Evolutionary conservation across 2,888 invertebrate species (phyloP).

Genomic region (Yponomeuta evonymella): DNA sequence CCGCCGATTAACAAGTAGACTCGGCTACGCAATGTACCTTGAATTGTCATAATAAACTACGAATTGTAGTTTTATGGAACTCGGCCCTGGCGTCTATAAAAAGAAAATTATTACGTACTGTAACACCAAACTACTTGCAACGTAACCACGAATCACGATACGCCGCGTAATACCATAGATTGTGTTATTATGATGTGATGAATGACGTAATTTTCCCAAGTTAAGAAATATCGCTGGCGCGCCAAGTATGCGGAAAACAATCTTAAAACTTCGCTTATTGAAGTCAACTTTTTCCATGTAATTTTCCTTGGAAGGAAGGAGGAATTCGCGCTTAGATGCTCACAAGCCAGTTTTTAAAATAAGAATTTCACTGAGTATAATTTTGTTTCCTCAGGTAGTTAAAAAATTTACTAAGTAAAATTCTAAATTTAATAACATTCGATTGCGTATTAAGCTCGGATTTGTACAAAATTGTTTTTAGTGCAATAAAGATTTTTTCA

Average conservation of each 20-base stretch:
- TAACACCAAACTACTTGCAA: not conserved
- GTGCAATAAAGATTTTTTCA: too few species aligned
- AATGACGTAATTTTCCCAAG: not conserved
- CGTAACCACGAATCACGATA: not conserved
- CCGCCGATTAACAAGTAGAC: too few species aligned
- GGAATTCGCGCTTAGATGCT: not conserved
- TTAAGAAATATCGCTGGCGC: not conserved
- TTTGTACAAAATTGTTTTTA: too few species aligned
- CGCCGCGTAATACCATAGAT: not conserved
- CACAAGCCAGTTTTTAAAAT: too few species aligned
- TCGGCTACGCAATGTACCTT: too few species aligned
- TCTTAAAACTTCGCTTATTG: not conserved
- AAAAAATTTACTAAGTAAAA: too few species aligned
- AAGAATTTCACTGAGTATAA: too few species aligned
- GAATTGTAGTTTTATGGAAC: too few species aligned
- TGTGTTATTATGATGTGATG: not conserved
- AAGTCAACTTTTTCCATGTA: not conserved
- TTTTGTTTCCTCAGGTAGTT: too few species aligned
- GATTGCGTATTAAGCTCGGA: too few species aligned
- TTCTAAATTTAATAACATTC: too few species aligned
- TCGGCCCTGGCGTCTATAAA: not conserved
- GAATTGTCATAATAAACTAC: too few species aligned
- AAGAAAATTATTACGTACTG: not conserved
- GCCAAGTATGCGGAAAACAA: not conserved
- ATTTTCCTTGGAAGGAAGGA: not conserved